Evolutionary conservation across 2,797 vertebrate species (phyloP), one percentile per base, ranked within the genome.

Genomic region (Cuculus canorus): DNA sequence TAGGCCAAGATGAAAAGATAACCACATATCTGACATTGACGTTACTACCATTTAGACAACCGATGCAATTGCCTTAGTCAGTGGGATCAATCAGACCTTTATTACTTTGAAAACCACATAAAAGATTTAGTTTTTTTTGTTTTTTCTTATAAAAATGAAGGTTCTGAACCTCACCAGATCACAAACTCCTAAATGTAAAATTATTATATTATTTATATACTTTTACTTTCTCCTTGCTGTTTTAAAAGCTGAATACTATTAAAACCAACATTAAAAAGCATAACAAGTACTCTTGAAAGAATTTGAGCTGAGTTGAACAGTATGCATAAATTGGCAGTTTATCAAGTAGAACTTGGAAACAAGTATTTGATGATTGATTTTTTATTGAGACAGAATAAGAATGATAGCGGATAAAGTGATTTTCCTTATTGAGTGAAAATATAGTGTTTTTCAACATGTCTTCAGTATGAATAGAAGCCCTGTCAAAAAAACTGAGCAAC

Each of bases 21-120:
- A 98, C 98, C 98, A 98, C 98, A 96, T 98, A 98, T 98, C 97
- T 99, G 98, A 98, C 99, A 98, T 97, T 98, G 98, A 97, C 96
- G 97, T 98, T 98, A 97, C 97, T 97, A 97, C 97, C 97, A 96
- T 97, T 98, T 98, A 98, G 97, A 98, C 97, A 98, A 98, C 97
- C 89, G 83, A 98, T 98, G 98, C 98, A 98, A 98, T 98, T 97
- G 97, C 97, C 96, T 97, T 97, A 97, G 96, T 97, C 97, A 97
- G 93, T 97, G 94, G 94, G 94, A 97, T 98, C 96, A 97, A 86
- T 97, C 96, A 96, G 93, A 93, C 95, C 92, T 96, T 97, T 98
- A 97, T 97, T 96, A 93, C 95, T 96, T 95, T 96, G 93, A 96
- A 97, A 96, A 85, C 76, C 82, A 93, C 79, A 94, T 89, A 96